Conservation (phyloP, 2,888 invertebrate genomes). For the Troides oblongomaculatus region DNA sequence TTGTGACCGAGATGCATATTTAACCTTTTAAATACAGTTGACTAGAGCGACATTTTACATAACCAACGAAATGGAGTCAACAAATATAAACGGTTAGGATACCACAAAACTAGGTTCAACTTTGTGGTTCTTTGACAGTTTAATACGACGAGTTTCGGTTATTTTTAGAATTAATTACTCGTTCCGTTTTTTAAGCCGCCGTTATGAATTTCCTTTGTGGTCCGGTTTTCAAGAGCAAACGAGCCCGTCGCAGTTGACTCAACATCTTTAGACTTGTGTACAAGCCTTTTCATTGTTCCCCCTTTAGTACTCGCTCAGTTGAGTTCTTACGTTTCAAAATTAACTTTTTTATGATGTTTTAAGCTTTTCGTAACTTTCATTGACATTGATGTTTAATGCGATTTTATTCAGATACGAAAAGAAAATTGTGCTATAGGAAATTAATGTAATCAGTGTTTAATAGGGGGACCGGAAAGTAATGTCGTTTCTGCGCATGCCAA, state of each 20-base stretch:
- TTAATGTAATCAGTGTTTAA: no score
- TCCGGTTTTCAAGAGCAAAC: constrained; percentile 24
- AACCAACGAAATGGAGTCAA: no score
- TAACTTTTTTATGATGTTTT: constrained; percentile 1
- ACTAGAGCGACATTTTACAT: no score
- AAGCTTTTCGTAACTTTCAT: neutral
- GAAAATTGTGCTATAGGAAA: no score
- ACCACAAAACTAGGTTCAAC: no score
- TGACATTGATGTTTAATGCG: no score
- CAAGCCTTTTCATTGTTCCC: constrained; percentile 18
- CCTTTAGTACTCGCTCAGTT: constrained; percentile 7
- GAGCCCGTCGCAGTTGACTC: constrained; percentile 19
- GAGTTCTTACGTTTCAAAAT: constrained; percentile 8
- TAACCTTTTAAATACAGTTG: no score
- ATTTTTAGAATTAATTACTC: constrained; percentile 27
- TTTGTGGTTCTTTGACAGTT: neutral
- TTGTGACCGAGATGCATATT: no score
- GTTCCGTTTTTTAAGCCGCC: constrained; percentile 21
- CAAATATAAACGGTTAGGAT: no score
- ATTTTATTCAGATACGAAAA: no score
- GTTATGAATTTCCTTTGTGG: constrained; percentile 28
- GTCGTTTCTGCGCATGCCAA: no score
- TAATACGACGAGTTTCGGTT: constrained; percentile 6
- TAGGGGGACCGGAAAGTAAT: no score
- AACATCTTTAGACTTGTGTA: constrained; percentile 16